Evolutionary conservation across 2,888 invertebrate species (phyloP), one percentile per base, ranked within the genome.

Genomic region (Cremastobaeus sp.): DNA sequence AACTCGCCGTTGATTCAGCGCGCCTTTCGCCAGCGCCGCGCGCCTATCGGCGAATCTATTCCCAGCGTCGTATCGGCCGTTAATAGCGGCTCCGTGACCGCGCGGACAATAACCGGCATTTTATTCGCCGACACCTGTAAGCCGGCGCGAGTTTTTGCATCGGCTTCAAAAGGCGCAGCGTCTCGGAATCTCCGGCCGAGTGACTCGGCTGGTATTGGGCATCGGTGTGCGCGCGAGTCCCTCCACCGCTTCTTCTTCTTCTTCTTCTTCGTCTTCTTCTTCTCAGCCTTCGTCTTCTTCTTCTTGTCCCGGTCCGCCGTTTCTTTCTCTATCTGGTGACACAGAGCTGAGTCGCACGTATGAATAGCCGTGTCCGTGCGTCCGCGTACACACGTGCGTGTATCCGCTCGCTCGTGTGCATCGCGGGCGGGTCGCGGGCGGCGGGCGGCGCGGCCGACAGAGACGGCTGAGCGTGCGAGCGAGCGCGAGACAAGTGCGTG

Each of bases 401-500:
- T 30, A 30, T 35, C 35, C 48, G 32, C 34, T 17, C 54, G 35
- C 48, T 25, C 45, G 35, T 14, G 14, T 20, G 25, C 34, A 30
- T 4, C 18, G 25, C 4, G 25, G 25, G 25, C 8, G 8, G 25
- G 25, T 4, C 4, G 25, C 5, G 25, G 8, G 4, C 5, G 5
- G 25, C 4, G 25, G 25, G 32, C 32, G n/a, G 32, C 3, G n/a
- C 32, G n/a, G 32, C 32, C 32, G 32, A 11, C 4, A 6, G 25
- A 30, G 11, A 21, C 30, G 1, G 55, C 47, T 8, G 20, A 28
- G 62, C 5, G 52, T 12, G 55, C 43, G 52, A 41, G 43, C 21
- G 66, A 11, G 57, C 18, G 48, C 25, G 66, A 74, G 76, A 81
- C 79, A 79, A 79, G 79, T 80, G 81, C 80, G 82, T 80, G 79